Conservation (phyloP, 1,140 invertebrate genomes). For the Aphelinus certus region DNA sequence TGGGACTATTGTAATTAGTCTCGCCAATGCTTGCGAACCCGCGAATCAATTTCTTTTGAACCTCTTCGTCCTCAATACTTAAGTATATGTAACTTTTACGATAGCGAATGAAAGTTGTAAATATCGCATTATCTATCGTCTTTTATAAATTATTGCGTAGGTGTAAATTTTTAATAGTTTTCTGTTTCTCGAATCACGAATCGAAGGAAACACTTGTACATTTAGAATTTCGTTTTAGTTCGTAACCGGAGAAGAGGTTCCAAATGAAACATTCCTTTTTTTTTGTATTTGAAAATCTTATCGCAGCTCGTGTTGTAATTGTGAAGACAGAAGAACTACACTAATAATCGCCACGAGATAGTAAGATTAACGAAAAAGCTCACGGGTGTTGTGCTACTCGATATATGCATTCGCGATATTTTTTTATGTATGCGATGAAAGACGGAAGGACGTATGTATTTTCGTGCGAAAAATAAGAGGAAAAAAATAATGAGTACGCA, state of each 20-base stretch:
- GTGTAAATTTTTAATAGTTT: too few relatives aligned
- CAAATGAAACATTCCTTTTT: neutral
- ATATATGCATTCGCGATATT: constrained; percentile 46
- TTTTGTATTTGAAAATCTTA: constrained; percentile 9
- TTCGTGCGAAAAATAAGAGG: constrained; percentile 19
- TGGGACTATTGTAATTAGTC: constrained; percentile 5
- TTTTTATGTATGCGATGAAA: constrained; percentile 50
- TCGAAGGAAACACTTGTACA: too few relatives aligned
- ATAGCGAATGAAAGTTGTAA: too few relatives aligned
- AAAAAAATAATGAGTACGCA: neutral
- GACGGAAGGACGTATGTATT: constrained; percentile 35
- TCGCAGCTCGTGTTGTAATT: neutral
- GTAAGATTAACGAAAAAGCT: constrained; percentile 10
- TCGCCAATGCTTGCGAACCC: neutral
- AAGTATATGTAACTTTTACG: neutral
- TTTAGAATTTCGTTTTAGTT: constrained; percentile 8
- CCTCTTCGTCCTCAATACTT: neutral
- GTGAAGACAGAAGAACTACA: neutral
- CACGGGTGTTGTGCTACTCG: constrained; percentile 33
- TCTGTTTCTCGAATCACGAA: too few relatives aligned
- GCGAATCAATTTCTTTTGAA: constrained; percentile 21
- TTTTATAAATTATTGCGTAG: too few relatives aligned
- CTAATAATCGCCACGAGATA: neutral
- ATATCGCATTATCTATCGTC: too few relatives aligned
- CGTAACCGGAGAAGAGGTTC: constrained; percentile 5